Conservation (phyloP, 23 tunicate genomes). For the Phallusia fumigata region DNA sequence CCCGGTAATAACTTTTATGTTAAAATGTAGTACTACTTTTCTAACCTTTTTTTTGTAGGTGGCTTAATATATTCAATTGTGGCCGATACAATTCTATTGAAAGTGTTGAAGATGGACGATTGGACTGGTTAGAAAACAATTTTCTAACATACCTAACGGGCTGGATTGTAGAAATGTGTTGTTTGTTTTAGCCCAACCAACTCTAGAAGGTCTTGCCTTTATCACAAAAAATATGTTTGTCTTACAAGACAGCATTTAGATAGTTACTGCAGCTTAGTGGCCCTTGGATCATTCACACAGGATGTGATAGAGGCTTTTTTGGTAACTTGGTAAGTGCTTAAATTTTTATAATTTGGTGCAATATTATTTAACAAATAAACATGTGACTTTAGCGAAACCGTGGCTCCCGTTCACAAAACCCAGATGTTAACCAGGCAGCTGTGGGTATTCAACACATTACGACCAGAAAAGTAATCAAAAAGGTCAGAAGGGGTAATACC, state of each 20-base stretch:
- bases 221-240: conserved; percentile 24
- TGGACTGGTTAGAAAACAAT: conserved; percentile 13
- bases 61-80: conserved; percentile 24
- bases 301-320: conserved; percentile 54
- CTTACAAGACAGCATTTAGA: neutral
- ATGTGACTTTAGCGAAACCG: neutral
- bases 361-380: neutral
- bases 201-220: conserved; percentile 25
- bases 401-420: conserved; percentile 12
- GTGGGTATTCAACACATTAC: conserved; percentile 18
- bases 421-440: conserved; percentile 24
- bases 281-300: conserved; percentile 20
- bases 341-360: neutral
- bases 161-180: conserved; percentile 4
- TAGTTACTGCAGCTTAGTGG: neutral
- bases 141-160: neutral
- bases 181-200: conserved; percentile 15
- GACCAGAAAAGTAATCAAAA: conserved; percentile 27
- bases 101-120: conserved; percentile 12
- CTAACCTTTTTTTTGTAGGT: conserved; percentile 15
- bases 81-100: neutral
- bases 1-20: conserved; percentile 1
- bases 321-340: conserved; percentile 31
- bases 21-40: neutral
- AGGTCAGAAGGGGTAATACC: conserved; percentile 39